phyloP scores from a whole-genome alignment of 2,113 vertebrate species.

The Mormyrus lacerda region DNA sequence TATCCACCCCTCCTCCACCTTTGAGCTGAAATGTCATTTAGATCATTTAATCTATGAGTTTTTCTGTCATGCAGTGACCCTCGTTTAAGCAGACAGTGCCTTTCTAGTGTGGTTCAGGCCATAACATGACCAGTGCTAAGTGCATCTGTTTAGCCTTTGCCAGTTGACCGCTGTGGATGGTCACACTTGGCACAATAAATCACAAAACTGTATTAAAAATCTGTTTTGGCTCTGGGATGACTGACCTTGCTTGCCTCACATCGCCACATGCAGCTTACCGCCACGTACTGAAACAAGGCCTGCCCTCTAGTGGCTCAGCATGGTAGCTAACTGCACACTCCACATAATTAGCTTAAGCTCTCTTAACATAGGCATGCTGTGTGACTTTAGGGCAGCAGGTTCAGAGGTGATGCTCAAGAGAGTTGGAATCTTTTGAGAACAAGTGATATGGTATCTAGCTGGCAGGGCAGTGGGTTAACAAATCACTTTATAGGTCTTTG shows the following conservation, averaged over 20 bases:
- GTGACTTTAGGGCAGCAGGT: neutral
- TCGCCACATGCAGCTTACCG: neutral
- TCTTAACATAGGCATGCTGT: neutral
- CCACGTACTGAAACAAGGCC: neutral
- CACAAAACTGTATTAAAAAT: neutral
- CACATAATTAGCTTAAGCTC: neutral
- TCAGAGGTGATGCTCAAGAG: neutral
- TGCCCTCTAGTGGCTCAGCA: conserved; percentile 5
- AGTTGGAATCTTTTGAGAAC: neutral
- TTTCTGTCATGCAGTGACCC: neutral
- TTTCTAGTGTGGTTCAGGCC: neutral
- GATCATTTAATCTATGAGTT: neutral
- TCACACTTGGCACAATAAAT: neutral
- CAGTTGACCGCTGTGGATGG: neutral
- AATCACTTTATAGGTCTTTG: neutral
- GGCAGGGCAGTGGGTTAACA: neutral
- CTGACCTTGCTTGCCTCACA: neutral
- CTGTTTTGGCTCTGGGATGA: neutral
- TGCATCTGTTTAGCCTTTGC: neutral
- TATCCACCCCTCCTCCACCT: neutral
- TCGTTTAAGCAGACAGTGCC: neutral
- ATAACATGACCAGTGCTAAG: neutral
- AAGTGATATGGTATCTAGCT: neutral
- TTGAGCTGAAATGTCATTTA: neutral
- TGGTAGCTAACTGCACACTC: neutral